Conservation (phyloP, 92 coral and sea anemone species). For the Nematostella vectensis region DNA sequence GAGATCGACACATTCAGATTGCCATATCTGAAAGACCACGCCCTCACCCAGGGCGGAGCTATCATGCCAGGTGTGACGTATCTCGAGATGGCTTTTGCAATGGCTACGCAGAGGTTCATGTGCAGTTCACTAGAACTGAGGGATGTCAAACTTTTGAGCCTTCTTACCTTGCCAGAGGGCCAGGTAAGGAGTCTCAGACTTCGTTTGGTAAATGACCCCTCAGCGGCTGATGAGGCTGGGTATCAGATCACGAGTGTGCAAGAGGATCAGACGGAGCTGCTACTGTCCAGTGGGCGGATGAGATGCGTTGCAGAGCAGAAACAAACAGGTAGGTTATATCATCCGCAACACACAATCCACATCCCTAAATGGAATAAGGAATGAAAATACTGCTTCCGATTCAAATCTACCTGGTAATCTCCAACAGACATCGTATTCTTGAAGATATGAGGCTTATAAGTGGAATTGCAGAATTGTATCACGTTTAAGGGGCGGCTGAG, state of each 20-base stretch:
- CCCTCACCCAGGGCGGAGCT: conserved; percentile 52
- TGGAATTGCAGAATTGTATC: no score
- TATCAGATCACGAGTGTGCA: conserved; percentile 48
- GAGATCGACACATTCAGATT: conserved; percentile 67
- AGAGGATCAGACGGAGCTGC: conserved; percentile 43
- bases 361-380: no score
- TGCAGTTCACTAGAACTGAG: conserved; percentile 23
- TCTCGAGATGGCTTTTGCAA: conserved; percentile 83
- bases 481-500: no score
- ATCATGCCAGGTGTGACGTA: conserved; percentile 84
- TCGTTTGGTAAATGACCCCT: conserved; percentile 23
- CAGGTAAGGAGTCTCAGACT: conserved; percentile 55
- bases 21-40: conserved; percentile 70
- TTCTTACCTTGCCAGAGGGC: conserved; percentile 62
- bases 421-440: no score
- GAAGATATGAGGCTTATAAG: no score
- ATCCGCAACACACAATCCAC: no score
- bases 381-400: no score
- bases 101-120: conserved; percentile 50
- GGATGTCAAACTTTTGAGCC: conserved; percentile 54
- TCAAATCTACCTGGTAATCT: no score
- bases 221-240: conserved; percentile 9
- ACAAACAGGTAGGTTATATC: no score
- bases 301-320: background rate
- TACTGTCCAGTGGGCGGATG: conserved; percentile 36